phyloP scores from a whole-genome alignment of 2,888 invertebrate species.

The Cheiracanthium punctorium region DNA sequence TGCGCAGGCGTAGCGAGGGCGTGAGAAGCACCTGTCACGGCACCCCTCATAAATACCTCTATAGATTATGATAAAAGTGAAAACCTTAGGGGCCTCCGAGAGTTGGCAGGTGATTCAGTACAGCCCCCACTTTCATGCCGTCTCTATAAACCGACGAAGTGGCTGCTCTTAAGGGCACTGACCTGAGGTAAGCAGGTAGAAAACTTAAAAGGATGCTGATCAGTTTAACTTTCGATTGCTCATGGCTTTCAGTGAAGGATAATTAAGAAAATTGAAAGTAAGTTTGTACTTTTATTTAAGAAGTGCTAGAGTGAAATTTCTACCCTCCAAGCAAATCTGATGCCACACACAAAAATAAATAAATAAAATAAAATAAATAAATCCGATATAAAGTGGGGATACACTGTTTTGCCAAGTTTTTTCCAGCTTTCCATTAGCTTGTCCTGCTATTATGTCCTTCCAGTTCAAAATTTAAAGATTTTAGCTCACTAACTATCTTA shows the following conservation, averaged over 20 bases:
- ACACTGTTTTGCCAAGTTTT: no score
- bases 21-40: background rate
- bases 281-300: no score
- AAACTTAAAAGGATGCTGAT: background rate
- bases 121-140: background rate
- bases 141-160: background rate
- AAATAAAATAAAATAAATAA: no score
- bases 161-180: background rate
- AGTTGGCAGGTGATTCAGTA: background rate
- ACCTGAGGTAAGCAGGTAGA: conserved; percentile 4
- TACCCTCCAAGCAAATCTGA: no score
- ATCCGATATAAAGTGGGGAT: no score
- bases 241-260: background rate
- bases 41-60: background rate
- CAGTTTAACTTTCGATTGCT: background rate
- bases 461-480: no score
- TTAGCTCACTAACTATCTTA: no score
- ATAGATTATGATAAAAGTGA: conserved; percentile 5
- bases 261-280: background rate
- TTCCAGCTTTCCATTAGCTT: no score
- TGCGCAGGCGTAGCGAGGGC: background rate
- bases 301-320: no score
- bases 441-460: no score
- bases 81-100: background rate
- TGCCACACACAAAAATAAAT: no score